Conservation (phyloP, 2,888 invertebrate species). For the Oconnorella tubifera region DNA sequence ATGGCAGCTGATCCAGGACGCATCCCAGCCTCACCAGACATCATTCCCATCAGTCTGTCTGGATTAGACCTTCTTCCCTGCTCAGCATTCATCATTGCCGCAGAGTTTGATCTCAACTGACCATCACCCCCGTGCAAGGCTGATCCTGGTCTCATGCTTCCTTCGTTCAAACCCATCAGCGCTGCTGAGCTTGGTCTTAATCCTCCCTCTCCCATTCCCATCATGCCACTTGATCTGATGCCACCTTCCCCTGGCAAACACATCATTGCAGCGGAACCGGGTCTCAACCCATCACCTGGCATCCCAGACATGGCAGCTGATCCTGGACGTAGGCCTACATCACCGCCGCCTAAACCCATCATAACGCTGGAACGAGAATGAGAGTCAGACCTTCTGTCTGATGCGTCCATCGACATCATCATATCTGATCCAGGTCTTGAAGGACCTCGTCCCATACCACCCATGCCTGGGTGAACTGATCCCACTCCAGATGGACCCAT, state of each 20-base stretch:
- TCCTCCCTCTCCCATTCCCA: constrained; percentile 14
- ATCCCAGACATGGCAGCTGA: constrained; percentile 11
- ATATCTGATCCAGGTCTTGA: constrained; percentile 2
- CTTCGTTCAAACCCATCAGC: constrained; percentile 10
- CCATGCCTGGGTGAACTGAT: constrained; percentile 7
- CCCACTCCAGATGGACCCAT: constrained; percentile 8
- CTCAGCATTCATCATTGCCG: neutral
- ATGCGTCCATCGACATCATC: constrained; percentile 11
- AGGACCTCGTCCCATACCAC: constrained; percentile 5
- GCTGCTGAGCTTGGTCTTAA: constrained; percentile 2
- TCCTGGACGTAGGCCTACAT: constrained; percentile 1
- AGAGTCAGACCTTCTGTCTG: neutral
- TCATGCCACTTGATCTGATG: neutral
- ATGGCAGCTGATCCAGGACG: constrained; percentile 16
- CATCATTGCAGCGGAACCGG: constrained; percentile 4
- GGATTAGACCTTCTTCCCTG: neutral
- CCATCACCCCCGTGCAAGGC: neutral
- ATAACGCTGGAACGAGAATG: no score
- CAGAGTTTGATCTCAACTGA: neutral
- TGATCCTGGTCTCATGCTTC: constrained; percentile 14
- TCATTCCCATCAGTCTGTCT: neutral
- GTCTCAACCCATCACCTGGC: neutral
- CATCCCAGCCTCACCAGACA: constrained; percentile 9
- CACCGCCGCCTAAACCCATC: neutral
- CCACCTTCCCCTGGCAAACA: constrained; percentile 2